Evolutionary conservation across 2,888 invertebrate genomes (phyloP).

Genomic region (Melanostoma mellinum): DNA sequence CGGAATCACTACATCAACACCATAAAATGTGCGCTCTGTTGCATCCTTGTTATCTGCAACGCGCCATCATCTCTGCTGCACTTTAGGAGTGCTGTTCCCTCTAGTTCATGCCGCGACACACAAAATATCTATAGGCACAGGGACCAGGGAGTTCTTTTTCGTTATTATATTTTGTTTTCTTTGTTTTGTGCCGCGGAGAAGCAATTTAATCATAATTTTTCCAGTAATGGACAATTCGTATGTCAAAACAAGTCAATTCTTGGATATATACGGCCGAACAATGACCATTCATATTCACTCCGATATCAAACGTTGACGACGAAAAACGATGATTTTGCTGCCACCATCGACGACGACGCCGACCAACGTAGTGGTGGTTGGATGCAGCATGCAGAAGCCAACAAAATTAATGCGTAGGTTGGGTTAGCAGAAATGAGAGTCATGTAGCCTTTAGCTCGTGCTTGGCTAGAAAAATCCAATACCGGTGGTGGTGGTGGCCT

Average conservation of each 20-base stretch:
- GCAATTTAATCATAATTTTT: slow-evolving; percentile 72
- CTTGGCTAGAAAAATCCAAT: slow-evolving; percentile 48
- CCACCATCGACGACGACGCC: slow-evolving; percentile 1
- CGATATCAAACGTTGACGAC: slow-evolving; percentile 19
- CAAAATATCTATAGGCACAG: slow-evolving; percentile 8
- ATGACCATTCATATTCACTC: slow-evolving; percentile 56
- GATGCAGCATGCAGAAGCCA: slow-evolving; percentile 23
- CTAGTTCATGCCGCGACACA: not conserved
- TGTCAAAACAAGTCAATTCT: slow-evolving; percentile 71
- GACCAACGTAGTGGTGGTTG: slow-evolving; percentile 20
- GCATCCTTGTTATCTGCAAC: slow-evolving; percentile 59
- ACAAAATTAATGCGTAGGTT: slow-evolving; percentile 56
- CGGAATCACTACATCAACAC: slow-evolving; percentile 64
- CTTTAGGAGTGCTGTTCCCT: slow-evolving; percentile 11
- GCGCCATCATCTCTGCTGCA: slow-evolving; percentile 39
- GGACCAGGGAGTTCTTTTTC: slow-evolving; percentile 1
- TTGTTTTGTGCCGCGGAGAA: slow-evolving; percentile 38
- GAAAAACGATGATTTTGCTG: no score
- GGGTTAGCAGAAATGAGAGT: slow-evolving; percentile 40
- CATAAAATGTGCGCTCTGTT: slow-evolving; percentile 51
- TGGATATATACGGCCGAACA: slow-evolving; percentile 62
- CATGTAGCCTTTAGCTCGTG: slow-evolving; percentile 43
- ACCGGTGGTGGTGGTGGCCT: not conserved
- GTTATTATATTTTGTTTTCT: slow-evolving; percentile 4
- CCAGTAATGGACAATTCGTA: slow-evolving; percentile 70